Evolutionary conservation across 2,888 invertebrate species (phyloP), one percentile per base, ranked within the genome.

Genomic region (Glaucopsyche alexis): DNA sequence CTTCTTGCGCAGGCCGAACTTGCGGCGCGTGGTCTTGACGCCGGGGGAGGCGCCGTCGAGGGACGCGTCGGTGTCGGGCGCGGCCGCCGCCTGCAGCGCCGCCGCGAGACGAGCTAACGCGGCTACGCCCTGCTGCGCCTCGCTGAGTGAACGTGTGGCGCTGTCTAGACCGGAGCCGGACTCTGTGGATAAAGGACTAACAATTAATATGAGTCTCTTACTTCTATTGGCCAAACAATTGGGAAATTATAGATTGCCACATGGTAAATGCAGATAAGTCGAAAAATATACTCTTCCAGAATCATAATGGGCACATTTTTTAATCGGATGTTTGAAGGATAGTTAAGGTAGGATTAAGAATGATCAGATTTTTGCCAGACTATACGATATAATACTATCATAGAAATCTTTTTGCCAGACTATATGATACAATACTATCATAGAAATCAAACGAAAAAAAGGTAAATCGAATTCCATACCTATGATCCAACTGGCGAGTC

Each of bases 1-100:
- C 87, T 95, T 95, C 88, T 95, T 95, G 74, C 95, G 92, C 47
- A 95, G 89, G 0, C 95, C 95, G 82, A 96, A 96, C 83, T 95
- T 95, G 82, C 94, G 94, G 1, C 95, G 91, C 80, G 95, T 95
- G 81, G 95, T 95, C 84, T 95, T 95, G 7, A 95, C 94, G 81
- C 93, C 95, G 0, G 95, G 95, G 0, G 94, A 95, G 4, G 94
- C 93, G 74, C 94, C 94, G 78, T 95, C 95, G 72, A 94, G 78
- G 7, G 94, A 91, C 42, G 94, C 94, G 81, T 94, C 94, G 45
- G 93, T 91, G 75, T 94, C 94, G 66, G 93, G 92, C 77, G 92
- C 92, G 2, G 86, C 79, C 66, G 91, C 92, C 47, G 90, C 91
- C 74, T 92, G 92, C 76, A 91, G 73, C 75, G 93, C 93, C 77